Evolutionary conservation across 2,113 vertebrate genomes (phyloP), one percentile per base, ranked within the genome.

Genomic region (Syrrhaptes paradoxus): DNA sequence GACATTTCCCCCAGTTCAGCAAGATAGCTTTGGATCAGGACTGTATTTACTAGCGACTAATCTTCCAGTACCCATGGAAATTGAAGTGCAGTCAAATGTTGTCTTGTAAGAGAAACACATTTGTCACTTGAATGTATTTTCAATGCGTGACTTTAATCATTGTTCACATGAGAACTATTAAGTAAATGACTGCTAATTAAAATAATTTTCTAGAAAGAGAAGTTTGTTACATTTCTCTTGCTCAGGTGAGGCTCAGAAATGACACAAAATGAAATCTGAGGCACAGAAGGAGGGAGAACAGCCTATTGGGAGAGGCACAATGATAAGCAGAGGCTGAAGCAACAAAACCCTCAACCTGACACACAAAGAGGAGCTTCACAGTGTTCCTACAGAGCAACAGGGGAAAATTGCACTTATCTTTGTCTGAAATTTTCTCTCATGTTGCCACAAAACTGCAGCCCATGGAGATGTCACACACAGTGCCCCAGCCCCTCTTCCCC

Each of bases 181-280:
- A 72, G 70, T 78, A 78, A 95, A 93, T 92, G 58, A 45, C 80
- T 57, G 73, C 70, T 84, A 94, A 89, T 90, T 89, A 55, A 77
- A 90, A 92, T 59, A 17, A 78, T 85, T 90, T 87, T 75, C 86
- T 72, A 78, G 95, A 86, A 34, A 84, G 89, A 92, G 63, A 43
- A 59, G 38, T 48, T 80, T 65, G 72, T 71, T 86, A 41, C 8
- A 21, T 72, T 89, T 52, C 20, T 52, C 10, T 48, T 49, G 24
- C 43, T 89, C 34, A 36, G 32, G 68, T 51, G 14, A 84, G 45
- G n/a, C 52, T 88, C 68, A 67, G 77, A 74, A 85, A 71, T 41
- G 31, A n/a, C 70, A 77, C 25, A 29, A 62, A 76, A 73, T 29
- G 51, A 70, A 90, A 58, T 4, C 36, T 29, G 32, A 82, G 79